Evolutionary conservation across 1,140 invertebrate species (phyloP).

Genomic region (Megalopta genalis): DNA sequence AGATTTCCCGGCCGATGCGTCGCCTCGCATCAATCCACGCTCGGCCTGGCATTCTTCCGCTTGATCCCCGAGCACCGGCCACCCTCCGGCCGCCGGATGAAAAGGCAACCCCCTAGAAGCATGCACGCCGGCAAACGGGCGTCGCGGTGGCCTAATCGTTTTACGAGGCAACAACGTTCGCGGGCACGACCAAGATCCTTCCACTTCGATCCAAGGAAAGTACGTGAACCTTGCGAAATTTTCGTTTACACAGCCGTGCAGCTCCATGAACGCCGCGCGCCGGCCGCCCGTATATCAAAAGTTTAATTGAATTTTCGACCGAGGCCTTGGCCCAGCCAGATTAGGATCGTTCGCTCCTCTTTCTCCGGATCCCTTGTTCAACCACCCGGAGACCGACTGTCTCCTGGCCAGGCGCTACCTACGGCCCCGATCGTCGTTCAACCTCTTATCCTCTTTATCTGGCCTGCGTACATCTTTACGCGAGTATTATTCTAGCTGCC

Average conservation of each 20-base stretch:
- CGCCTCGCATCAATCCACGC: slow-evolving; percentile 40
- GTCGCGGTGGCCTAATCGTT: slow-evolving; percentile 75
- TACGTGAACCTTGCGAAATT: slow-evolving; percentile 79
- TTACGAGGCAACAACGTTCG: slow-evolving; percentile 66
- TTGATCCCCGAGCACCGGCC: not conserved
- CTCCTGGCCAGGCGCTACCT: not conserved
- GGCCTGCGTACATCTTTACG: slow-evolving; percentile 23
- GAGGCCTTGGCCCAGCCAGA: slow-evolving; percentile 67
- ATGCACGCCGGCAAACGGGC: too few relatives aligned
- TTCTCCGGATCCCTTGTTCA: slow-evolving; percentile 13
- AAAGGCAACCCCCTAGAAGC: too few relatives aligned
- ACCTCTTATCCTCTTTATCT: slow-evolving; percentile 48
- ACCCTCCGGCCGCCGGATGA: not conserved
- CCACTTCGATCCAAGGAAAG: slow-evolving; percentile 68
- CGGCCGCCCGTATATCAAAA: slow-evolving; percentile 79
- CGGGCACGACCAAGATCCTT: not conserved
- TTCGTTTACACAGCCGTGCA: slow-evolving; percentile 79
- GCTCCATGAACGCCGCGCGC: not conserved
- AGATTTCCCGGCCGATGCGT: slow-evolving; percentile 66
- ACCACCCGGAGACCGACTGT: not conserved
- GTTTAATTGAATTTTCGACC: slow-evolving; percentile 80
- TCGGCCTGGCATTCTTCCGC: not conserved
- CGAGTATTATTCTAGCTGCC: slow-evolving; percentile 63
- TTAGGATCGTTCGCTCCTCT: slow-evolving; percentile 73
- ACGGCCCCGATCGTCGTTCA: slow-evolving; percentile 9